Percentiles rank a stretch among this genome's conserved stretches.
phyloP scores from a whole-genome alignment of 2,113 vertebrate species.

The Mustela lutreola region DNA sequence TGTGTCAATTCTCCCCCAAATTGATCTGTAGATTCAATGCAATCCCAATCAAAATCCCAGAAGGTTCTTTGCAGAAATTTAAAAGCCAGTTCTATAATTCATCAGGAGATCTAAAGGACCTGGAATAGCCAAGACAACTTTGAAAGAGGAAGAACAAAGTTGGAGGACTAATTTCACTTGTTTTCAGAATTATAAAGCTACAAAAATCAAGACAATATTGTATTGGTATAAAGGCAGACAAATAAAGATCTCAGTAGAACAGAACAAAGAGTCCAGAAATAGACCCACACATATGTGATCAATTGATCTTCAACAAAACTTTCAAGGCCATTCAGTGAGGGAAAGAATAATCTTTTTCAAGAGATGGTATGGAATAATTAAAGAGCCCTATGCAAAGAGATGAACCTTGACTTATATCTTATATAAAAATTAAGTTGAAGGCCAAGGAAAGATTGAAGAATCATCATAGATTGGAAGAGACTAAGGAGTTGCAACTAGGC shows the following conservation, averaged over 20 bases:
- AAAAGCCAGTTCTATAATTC: not conserved
- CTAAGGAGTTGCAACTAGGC: not conserved
- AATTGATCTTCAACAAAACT: not conserved
- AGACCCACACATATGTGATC: not conserved
- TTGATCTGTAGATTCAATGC: not conserved
- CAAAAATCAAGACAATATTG: not conserved
- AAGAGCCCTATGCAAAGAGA: not conserved
- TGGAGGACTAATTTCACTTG: not conserved
- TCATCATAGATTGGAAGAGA: not conserved
- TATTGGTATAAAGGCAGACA: not conserved
- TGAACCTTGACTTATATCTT: not conserved
- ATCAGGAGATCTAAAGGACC: not conserved
- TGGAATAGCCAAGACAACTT: not conserved
- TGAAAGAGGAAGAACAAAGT: not conserved
- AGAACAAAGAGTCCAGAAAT: not conserved
- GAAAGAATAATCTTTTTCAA: not conserved
- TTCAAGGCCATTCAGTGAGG: not conserved
- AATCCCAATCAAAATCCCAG: not conserved
- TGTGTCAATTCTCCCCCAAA: not conserved
- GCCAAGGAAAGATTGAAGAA: not conserved
- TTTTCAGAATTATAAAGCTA: not conserved
- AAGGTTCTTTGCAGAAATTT: not conserved
- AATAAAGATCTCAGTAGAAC: not conserved
- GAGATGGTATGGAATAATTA: not conserved
- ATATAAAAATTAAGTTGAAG: conserved; percentile 16